A percentile compares a stretch with the other conserved stretches of the same genome.
phyloP scores from a whole-genome alignment of 37 sponge, comb jelly and placozoan genomes.

The Aphrocallistes beatrix region DNA sequence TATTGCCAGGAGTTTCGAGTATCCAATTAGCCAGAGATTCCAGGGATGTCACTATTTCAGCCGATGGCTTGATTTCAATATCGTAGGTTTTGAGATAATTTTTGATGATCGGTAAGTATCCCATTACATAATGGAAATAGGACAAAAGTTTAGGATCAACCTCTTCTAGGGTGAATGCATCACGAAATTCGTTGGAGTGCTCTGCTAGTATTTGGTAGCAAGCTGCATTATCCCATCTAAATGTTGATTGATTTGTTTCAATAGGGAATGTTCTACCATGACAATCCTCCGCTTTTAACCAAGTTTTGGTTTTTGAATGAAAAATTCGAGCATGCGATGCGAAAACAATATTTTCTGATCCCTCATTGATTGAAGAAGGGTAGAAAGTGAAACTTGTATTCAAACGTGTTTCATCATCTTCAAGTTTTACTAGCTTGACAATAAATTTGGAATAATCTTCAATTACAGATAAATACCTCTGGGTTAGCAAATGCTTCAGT shows the following conservation, averaged over 20 bases:
- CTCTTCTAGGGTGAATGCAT: conserved; percentile 25
- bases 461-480: conserved; percentile 34
- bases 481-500: conserved; percentile 52
- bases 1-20: neutral
- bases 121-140: conserved; percentile 57
- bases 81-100: conserved; percentile 9
- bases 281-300: conserved; percentile 27
- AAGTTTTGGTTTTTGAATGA: conserved; percentile 25
- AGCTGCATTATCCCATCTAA: conserved; percentile 18
- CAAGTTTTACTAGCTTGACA: neutral
- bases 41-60: neutral
- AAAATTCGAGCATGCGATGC: conserved; percentile 29
- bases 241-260: no score
- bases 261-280: neutral
- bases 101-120: conserved; percentile 44
- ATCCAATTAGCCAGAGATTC: neutral
- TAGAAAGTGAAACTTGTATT: neutral
- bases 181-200: neutral
- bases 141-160: conserved; percentile 42
- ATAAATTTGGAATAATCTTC: neutral
- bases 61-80: neutral
- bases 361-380: conserved; percentile 12
- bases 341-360: neutral
- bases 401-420: neutral
- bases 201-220: neutral